phyloP scores from a whole-genome alignment of 2,113 vertebrate genomes.

The Brachyistius frenatus region DNA sequence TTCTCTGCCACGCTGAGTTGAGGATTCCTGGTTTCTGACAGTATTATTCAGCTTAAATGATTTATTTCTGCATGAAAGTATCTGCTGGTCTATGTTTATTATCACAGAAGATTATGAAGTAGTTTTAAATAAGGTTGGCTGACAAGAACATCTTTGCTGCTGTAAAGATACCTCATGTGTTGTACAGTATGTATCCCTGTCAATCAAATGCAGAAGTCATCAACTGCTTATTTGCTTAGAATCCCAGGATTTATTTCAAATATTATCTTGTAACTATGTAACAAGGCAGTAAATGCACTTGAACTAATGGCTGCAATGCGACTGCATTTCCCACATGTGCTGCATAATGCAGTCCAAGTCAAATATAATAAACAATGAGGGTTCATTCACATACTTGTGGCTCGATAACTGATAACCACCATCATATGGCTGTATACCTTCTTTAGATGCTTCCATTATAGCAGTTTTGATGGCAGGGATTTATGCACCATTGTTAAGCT shows the following conservation, averaged over 20 bases:
- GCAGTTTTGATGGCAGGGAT: neutral
- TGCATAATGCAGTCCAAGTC: neutral
- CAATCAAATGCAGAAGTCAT: neutral
- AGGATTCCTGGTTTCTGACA: neutral
- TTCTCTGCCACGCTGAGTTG: conserved; percentile 27
- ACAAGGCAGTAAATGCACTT: neutral
- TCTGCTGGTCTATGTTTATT: too few relatives aligned
- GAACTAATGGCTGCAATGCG: neutral
- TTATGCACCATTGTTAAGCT: too few relatives aligned
- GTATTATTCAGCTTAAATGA: neutral
- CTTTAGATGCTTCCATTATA: neutral
- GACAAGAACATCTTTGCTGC: too few relatives aligned
- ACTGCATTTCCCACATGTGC: neutral
- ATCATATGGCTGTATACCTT: neutral
- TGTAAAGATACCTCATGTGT: neutral
- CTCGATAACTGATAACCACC: neutral
- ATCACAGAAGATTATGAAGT: too few relatives aligned
- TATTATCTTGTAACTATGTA: neutral
- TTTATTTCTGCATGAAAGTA: neutral
- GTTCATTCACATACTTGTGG: neutral
- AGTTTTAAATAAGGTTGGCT: too few relatives aligned
- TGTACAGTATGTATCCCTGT: too few relatives aligned
- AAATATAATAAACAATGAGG: neutral
- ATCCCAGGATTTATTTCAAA: neutral
- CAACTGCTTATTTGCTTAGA: neutral